Conservation (phyloP, 2,797 vertebrate genomes). For the Holocentrus rufus region DNA sequence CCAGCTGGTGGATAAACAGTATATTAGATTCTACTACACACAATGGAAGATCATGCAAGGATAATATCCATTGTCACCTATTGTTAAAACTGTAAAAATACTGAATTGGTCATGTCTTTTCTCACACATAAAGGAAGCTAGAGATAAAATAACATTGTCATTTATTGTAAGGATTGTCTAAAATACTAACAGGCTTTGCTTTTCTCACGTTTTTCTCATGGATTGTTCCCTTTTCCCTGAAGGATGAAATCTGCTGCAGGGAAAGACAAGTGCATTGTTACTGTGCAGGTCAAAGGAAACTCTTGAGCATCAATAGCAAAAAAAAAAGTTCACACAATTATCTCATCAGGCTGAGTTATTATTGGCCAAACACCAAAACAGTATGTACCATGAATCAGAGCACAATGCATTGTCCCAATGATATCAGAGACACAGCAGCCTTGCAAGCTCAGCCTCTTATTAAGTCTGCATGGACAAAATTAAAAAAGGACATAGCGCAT, state of each 20-base stretch:
- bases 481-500: not conserved
- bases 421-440: not conserved
- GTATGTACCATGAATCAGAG: not conserved
- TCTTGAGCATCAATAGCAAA: not conserved
- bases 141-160: constrained; percentile 23
- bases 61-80: constrained; percentile 31
- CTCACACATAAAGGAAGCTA: constrained; percentile 31
- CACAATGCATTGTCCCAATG: not conserved
- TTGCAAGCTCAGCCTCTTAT: not conserved
- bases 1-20: constrained; percentile 51
- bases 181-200: not conserved
- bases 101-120: constrained; percentile 17
- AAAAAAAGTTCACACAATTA: not conserved
- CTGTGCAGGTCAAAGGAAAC: not conserved
- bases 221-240: constrained; percentile 11
- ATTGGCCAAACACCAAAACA: not conserved
- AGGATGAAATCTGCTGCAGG: constrained; percentile 36
- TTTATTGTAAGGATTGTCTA: constrained; percentile 35
- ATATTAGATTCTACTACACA: constrained; percentile 33
- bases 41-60: constrained; percentile 49
- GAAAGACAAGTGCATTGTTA: constrained; percentile 31
- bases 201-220: constrained; percentile 44
- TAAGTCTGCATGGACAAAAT: not conserved
- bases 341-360: not conserved
- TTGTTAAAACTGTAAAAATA: constrained; percentile 42